Evolutionary conservation across 2,113 vertebrate genomes (phyloP), one percentile per base, ranked within the genome.

Genomic region (Orthonyx spaldingii): DNA sequence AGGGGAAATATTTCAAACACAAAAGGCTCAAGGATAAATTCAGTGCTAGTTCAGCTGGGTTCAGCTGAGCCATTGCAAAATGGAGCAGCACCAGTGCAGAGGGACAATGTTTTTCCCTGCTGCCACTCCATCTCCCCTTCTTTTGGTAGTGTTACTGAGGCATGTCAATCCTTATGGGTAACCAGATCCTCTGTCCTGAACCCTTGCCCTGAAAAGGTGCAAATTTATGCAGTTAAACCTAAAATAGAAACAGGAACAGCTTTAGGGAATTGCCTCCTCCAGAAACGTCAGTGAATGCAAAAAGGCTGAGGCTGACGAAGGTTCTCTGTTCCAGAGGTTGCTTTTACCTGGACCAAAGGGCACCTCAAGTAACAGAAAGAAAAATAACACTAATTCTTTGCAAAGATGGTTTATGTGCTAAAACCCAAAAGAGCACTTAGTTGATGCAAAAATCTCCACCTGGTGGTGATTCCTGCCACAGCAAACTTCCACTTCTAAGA

Each of bases 401-500:
- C 21, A 61, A 60, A 64, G 33, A 44, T 1, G 1, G 26, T 68
- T 83, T 76, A 46, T 18, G 53, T 16, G 20, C 16, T 32, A 32
- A 27, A 70, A 90, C 12, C 7, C 2, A 28, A 69, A 77, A 37
- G 35, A 50, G 56, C 18, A 10, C 22, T 63, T 47, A 5, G 14
- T 16, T 35, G 66, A 61, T 65, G 35, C 19, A 28, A 23, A 66
- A 93, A 91, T 90, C 93, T 94, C 92, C 95, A 95, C 89, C 94
- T 92, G 76, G 89, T 94, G 95, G 86, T 70, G 86, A 77, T 42
- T 41, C 12, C 44, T 76, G 86, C 74, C 84, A 75, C 74, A 71
- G 55, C 61, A 89, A 66, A 88, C 9, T 65, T 53, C 1, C 24
- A 20, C 35, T 85, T 50, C 22, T 5, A 56, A 64, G 23, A 52